Evolutionary conservation across 2,113 vertebrate species (phyloP), one percentile per base, ranked within the genome.

Genomic region (Malurus alboscapulatus): DNA sequence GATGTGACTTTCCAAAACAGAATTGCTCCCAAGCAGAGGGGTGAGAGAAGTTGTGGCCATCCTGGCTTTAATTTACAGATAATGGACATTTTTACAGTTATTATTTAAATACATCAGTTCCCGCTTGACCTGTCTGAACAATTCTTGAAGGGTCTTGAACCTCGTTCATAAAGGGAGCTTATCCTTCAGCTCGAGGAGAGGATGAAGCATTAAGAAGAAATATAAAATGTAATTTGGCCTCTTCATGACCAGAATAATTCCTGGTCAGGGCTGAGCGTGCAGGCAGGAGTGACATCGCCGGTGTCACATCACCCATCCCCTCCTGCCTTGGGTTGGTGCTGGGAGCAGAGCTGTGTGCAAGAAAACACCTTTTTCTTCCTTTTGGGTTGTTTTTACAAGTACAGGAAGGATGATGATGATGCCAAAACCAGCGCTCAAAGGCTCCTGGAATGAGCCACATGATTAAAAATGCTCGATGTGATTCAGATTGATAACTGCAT

Each of bases 401-500:
- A 6, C 6, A 32, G 57, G 19, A 42, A 53, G 15, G 27, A 19
- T 19, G 38, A 36, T 19, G 38, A 36, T 38, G 68, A 72, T 51
- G 86, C 36, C 2, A 30, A 45, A 69, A 34, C 73, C 34, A 79
- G 73, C 14, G 0, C 8, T 34, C 69, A 68, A 65, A 59, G 34
- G 38, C 20, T 72, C 57, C 29, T 9, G 32, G 82, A 87, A 93
- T 14, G 53, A 77, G 80, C 62, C 4, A 0, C 57, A 8, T 76
- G 88, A 78, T 93, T 90, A 84, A 92, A 92, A 90, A 79, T 16
- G 84, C 68, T 53, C 14, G 2, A 2, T 66, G 84, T 96, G 88
- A 95, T 90, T 94, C 94, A 93, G 95, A 94, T 91, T 58, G 92
- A 96, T 91, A 87, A 58, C 61, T 13, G 91, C 36, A 2, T 65